These are phyloP conservation scores for Triplophysa tibetana DNA, from an alignment of 2,113 vertebrate genomes.

Conservation along the genomic window DNA sequence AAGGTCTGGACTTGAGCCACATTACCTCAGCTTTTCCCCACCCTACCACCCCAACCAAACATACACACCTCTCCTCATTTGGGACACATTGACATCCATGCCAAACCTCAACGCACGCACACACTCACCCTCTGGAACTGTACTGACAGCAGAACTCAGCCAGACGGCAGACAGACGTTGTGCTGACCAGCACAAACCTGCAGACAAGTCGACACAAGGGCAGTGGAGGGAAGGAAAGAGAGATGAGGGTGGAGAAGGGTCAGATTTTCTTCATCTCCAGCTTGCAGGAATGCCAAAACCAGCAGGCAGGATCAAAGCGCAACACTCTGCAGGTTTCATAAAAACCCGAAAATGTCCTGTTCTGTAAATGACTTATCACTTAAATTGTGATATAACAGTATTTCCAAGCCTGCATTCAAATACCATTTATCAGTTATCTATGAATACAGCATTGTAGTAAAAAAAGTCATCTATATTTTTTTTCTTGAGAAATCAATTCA, in stretches of 20 bases:
- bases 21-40: conserved; percentile 61
- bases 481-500: neutral
- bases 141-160: conserved; percentile 62
- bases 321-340: conserved; percentile 56
- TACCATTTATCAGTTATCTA: neutral
- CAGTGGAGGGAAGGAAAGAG: conserved; percentile 50
- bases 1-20: conserved; percentile 78
- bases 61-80: conserved; percentile 47
- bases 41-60: conserved; percentile 38
- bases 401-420: neutral
- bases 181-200: conserved; percentile 78
- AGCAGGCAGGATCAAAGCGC: conserved; percentile 73
- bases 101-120: conserved; percentile 53
- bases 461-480: neutral
- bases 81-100: conserved; percentile 49
- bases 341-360: conserved; percentile 29
- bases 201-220: conserved; percentile 71
- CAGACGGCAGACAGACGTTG: conserved; percentile 73
- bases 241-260: conserved; percentile 53
- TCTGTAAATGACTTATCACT: conserved; percentile 30
- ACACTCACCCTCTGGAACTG: conserved; percentile 55
- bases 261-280: conserved; percentile 65
- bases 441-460: neutral
- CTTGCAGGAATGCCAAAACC: conserved; percentile 76
- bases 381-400: conserved; percentile 40